Base-by-base conservation (phyloP, 1,140 invertebrate genomes). In the Leguminivora glycinivorella region DNA sequence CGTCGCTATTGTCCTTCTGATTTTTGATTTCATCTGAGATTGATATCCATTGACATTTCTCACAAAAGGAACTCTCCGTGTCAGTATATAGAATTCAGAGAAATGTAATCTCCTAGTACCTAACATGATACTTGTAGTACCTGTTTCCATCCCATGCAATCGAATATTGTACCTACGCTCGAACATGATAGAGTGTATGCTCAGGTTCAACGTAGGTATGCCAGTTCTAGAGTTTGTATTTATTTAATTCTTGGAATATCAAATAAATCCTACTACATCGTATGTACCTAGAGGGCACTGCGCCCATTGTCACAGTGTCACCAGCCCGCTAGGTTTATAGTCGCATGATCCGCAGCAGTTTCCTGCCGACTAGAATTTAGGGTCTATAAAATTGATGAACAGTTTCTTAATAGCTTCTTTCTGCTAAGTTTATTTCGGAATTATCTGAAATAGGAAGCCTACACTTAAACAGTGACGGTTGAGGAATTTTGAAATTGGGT, bases 381-480 rank as follows among this genome's bases (percentile, higher is more conserved):
- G 81, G 82, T 81, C 84, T 73, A 88, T 85, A 85, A 88, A 86
- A 86, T 83, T 86, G 85, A 88, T 83, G 82, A 83, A 86, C 81
- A 76, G 75, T 77, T 79, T 83, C 81, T 83, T 85, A 83, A 84
- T 82, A 82, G 78, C 72, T 71, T 67, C 73, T 80, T 74, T 70
- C 75, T 73, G 70, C 73, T 76, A 78, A 67, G 26, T 63, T 34
- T 34, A 63, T 31, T 63, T 63, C 58, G 29, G 58, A 63, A 63
- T 31, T 34, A 2, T 63, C 58, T n/a, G 58, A 31, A 10, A 6
- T 43, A 43, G 10, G 10, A 2, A 2, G 4, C 14, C 22, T 58
- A 29, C 56, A 63, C 58, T 63, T 63, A 17, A 63, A 31, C 9
- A 14, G 7, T 56, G 5, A 24, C 17, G 6, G 52, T 29, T n/a